These are phyloP conservation scores for Nothobranchius kuhntae DNA, from an alignment of 2,113 vertebrate genomes.

Conservation along the genomic window DNA sequence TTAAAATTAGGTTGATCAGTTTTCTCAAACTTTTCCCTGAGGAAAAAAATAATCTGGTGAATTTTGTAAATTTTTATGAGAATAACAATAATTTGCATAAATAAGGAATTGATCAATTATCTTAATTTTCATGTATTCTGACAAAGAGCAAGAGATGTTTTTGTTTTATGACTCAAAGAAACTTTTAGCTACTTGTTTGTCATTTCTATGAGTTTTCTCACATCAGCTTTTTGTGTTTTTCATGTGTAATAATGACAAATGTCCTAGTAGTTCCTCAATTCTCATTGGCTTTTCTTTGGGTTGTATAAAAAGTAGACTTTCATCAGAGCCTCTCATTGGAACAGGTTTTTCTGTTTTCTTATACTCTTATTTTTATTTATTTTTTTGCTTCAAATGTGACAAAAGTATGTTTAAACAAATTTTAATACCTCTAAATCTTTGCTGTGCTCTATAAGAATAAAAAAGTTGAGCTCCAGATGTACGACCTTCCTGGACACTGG, in stretches of 20 bases:
- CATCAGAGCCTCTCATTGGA: too few relatives aligned
- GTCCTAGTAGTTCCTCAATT: slow-evolving; percentile 1
- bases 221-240: slow-evolving; percentile 14
- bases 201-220: not conserved
- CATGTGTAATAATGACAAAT: not conserved
- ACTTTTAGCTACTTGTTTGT: not conserved
- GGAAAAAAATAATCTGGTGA: too few relatives aligned
- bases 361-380: too few relatives aligned
- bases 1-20: too few relatives aligned
- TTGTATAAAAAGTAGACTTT: not conserved
- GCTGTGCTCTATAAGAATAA: slow-evolving; percentile 14
- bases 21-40: too few relatives aligned
- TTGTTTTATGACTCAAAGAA: too few relatives aligned
- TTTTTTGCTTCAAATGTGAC: not conserved
- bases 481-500: slow-evolving; percentile 5
- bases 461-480: not conserved
- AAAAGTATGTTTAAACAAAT: not conserved
- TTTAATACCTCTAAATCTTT: not conserved
- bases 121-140: not conserved
- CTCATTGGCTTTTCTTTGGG: not conserved
- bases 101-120: too few relatives aligned
- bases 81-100: too few relatives aligned
- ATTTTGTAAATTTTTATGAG: too few relatives aligned
- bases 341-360: too few relatives aligned
- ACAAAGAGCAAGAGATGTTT: not conserved